A percentile compares a stretch with the other conserved stretches of the same genome.
phyloP scores from a whole-genome alignment of 2,113 vertebrate genomes.

The Neodontobutis hainanensis region DNA sequence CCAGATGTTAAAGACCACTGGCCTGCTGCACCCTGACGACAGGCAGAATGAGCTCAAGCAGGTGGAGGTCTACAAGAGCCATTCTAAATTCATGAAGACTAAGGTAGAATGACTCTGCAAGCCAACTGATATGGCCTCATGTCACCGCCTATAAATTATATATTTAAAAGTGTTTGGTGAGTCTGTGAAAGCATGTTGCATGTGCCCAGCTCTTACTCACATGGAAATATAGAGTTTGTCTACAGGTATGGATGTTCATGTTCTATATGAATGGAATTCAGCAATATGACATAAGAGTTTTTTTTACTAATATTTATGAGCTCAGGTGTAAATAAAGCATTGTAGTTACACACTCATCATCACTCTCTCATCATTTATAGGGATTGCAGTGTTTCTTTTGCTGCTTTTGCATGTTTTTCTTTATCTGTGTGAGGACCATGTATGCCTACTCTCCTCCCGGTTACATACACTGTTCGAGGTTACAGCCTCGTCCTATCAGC shows the following conservation, averaged over 20 bases:
- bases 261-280: too few species aligned
- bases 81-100: slow-evolving; percentile 98
- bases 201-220: background rate
- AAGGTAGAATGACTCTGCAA: slow-evolving; percentile 83
- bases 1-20: slow-evolving; percentile 96
- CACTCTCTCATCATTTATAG: background rate
- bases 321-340: too few species aligned
- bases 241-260: background rate
- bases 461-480: slow-evolving; percentile 7
- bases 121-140: background rate
- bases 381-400: background rate
- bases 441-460: slow-evolving; percentile 13
- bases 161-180: too few species aligned
- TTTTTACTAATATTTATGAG: too few species aligned
- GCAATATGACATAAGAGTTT: too few species aligned
- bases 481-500: slow-evolving; percentile 22
- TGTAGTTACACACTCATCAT: background rate
- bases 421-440: slow-evolving; percentile 11
- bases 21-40: slow-evolving; percentile 88
- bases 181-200: slow-evolving; percentile 7
- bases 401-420: background rate
- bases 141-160: slow-evolving; percentile 27
- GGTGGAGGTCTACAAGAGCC: slow-evolving; percentile 98
- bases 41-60: slow-evolving; percentile 95
- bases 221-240: background rate